Evolutionary conservation across 2,113 vertebrate species (phyloP), one percentile per base, ranked within the genome.

Genomic region (Otis tarda): DNA sequence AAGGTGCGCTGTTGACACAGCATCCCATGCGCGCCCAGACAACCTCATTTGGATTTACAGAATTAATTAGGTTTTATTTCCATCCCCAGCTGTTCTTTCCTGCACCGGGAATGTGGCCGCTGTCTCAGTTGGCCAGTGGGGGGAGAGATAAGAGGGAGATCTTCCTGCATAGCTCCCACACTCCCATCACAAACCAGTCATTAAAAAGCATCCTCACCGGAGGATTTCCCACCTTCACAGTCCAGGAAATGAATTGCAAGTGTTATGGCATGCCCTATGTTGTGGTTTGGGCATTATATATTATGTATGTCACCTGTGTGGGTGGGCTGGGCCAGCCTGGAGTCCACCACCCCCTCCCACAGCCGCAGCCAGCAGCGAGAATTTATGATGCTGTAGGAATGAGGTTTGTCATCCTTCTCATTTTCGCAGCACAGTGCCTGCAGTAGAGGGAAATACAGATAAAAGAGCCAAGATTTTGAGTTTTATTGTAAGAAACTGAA

Each of bases 21-120:
- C 41, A 49, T 97, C 97, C 94, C 85, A 39, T 94, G 94, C 95
- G 93, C 61, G 10, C 96, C 94, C 88, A 92, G 94, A 97, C 95
- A 97, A 95, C 97, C 96, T 97, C 96, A 89, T 97, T 98, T 93
- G 92, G 93, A 95, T 95, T 97, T 97, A 96, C 95, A 95, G 92
- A 97, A 98, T 98, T 98, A 98, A 98, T 98, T 98, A 97, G 96
- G 90, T 95, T 97, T 97, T 97, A 97, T 98, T 98, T 97, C 81
- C 93, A 95, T 95, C 93, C 93, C 96, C 97, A 97, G 97, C 97
- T 98, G 97, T 97, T 98, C 97, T 95, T 90, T 95, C 37, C 76
- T 45, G 67, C 80, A 68, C 91, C 78, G 22, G 83, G 89, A 87
- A 77, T 17, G 23, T 64, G 69, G 81, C 61, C 70, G 5, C 75